Conservation (phyloP, 2,797 vertebrate species). For the Agapornis canus region DNA sequence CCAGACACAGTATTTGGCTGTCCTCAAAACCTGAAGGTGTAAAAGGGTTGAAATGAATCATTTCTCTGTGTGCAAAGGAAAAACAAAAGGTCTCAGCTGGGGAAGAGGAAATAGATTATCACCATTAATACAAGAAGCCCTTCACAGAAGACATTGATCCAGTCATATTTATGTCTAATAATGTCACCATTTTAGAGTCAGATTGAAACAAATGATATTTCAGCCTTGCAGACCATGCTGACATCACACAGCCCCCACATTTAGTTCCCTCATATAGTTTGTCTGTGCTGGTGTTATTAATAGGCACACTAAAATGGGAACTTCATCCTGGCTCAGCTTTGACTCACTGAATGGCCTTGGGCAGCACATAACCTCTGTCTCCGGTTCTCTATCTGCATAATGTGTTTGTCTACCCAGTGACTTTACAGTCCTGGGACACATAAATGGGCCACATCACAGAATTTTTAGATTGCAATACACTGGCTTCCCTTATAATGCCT, state of each 20-base stretch:
- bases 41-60: neutral
- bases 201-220: neutral
- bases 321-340: constrained; percentile 40
- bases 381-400: constrained; percentile 26
- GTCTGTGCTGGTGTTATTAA: constrained; percentile 42
- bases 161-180: neutral
- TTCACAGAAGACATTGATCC: neutral
- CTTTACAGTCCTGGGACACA: constrained; percentile 27
- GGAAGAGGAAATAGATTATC: neutral
- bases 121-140: neutral
- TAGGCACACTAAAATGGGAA: constrained; percentile 49
- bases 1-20: neutral
- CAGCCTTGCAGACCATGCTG: neutral
- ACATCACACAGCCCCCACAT: neutral
- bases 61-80: neutral
- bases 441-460: constrained; percentile 13
- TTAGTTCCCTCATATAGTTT: constrained; percentile 28
- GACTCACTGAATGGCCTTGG: constrained; percentile 56
- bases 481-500: neutral
- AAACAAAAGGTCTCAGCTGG: neutral
- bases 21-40: neutral
- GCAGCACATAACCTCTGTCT: constrained; percentile 63
- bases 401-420: constrained; percentile 20
- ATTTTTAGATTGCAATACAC: neutral
- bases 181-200: neutral